A percentile compares a stretch with the other conserved stretches of the same genome.
Evolutionary conservation across 1,140 invertebrate species (phyloP).

Genomic region (Drosophila ohnishii): DNA sequence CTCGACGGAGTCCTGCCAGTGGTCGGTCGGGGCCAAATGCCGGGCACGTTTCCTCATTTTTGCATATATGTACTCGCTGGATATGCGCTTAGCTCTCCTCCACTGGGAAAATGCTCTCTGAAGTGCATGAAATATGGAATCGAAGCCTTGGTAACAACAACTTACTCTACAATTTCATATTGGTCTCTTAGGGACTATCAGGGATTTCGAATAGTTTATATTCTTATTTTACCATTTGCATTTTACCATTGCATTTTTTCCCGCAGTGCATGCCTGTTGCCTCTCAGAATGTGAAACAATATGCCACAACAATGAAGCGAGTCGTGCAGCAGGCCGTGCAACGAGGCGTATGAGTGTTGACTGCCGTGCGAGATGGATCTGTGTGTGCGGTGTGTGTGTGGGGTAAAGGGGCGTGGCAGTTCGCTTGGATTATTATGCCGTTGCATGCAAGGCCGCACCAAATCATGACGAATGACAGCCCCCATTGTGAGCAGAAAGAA

Average conservation of each 20-base stretch:
- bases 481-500: conserved; percentile 34
- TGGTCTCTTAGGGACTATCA: too few relatives aligned
- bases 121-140: too few relatives aligned
- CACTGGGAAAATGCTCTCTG: conserved; percentile 3
- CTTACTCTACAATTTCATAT: neutral
- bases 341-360: conserved; percentile 77
- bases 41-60: conserved; percentile 54
- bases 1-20: conserved; percentile 18
- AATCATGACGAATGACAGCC: conserved; percentile 70
- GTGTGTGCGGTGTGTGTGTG: neutral
- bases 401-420: conserved; percentile 4
- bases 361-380: conserved; percentile 43
- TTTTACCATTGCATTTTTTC: neutral
- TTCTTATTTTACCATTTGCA: neutral
- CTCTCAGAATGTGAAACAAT: conserved; percentile 70
- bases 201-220: neutral
- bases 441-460: conserved; percentile 71
- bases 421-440: conserved; percentile 72
- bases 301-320: conserved; percentile 74
- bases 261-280: conserved; percentile 30
- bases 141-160: neutral
- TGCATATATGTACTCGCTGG: conserved; percentile 37
- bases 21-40: conserved; percentile 36
- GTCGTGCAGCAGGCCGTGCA: conserved; percentile 74
- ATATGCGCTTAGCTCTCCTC: conserved; percentile 7